phyloP scores from a whole-genome alignment of 2,113 vertebrate genomes.

The Sander vitreus region DNA sequence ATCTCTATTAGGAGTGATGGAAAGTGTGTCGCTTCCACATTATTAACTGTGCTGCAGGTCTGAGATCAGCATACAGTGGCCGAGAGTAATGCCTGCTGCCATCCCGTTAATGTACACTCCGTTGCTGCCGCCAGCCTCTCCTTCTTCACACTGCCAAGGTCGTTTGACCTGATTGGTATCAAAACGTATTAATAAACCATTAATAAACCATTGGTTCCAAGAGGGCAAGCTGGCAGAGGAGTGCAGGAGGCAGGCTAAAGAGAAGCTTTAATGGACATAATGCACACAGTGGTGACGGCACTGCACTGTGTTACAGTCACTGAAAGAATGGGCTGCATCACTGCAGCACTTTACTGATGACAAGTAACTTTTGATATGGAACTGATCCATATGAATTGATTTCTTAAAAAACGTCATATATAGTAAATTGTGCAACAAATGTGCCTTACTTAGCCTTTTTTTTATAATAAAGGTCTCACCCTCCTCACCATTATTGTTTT shows the following conservation, averaged over 20 bases:
- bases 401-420: background rate
- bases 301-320: slow-evolving; percentile 1
- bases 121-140: slow-evolving; percentile 41
- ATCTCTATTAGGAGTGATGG: slow-evolving; percentile 78
- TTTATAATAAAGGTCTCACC: no score
- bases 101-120: slow-evolving; percentile 54
- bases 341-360: background rate
- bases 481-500: no score
- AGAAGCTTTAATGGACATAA: slow-evolving; percentile 17
- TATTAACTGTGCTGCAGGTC: slow-evolving; percentile 70
- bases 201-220: slow-evolving; percentile 74
- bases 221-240: slow-evolving; percentile 32
- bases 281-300: slow-evolving; percentile 6
- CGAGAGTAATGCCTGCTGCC: slow-evolving; percentile 60
- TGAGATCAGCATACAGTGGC: slow-evolving; percentile 44
- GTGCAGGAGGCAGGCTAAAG: slow-evolving; percentile 5
- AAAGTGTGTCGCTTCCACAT: slow-evolving; percentile 62
- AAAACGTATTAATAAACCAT: slow-evolving; percentile 75
- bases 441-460: no score
- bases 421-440: no score
- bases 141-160: slow-evolving; percentile 74
- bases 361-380: background rate
- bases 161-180: slow-evolving; percentile 65
- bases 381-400: no score
- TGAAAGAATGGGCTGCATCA: background rate